Percentiles rank a stretch among this genome's conserved stretches.
Evolutionary conservation across 2,113 vertebrate species (phyloP).

Genomic region (Platysternon megacephalum): DNA sequence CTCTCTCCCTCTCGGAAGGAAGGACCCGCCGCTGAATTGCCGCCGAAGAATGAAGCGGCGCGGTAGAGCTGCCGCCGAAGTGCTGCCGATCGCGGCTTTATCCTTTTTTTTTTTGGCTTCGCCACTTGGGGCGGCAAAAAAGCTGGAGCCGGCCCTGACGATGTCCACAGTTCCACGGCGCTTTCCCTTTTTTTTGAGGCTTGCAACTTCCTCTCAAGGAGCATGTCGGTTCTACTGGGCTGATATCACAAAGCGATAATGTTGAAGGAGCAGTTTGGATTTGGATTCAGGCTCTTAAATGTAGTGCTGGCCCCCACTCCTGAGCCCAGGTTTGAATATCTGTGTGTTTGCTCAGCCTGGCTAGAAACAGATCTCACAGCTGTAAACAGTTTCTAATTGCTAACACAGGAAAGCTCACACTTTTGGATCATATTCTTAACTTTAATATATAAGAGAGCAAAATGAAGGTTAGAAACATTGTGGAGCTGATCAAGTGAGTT

Average conservation of each 20-base stretch:
- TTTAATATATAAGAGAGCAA: background rate
- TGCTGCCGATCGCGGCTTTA: too few species aligned
- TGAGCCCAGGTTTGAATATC: background rate
- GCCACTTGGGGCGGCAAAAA: too few species aligned
- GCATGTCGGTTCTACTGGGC: background rate
- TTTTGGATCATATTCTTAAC: background rate
- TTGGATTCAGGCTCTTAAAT: background rate
- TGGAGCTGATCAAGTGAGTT: background rate
- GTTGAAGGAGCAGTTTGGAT: accelerated
- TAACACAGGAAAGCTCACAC: background rate
- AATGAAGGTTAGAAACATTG: background rate
- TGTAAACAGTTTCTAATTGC: background rate
- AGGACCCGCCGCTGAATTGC: too few species aligned
- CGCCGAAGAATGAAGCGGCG: too few species aligned
- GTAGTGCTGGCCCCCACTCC: background rate
- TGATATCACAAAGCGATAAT: background rate
- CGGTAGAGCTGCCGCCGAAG: too few species aligned
- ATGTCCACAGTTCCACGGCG: too few species aligned
- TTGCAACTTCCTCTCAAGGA: too few species aligned
- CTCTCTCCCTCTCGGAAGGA: too few species aligned
- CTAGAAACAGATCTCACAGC: background rate
- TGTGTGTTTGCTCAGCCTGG: background rate
- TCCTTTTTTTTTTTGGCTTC: too few species aligned
- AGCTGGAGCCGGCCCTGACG: too few species aligned
- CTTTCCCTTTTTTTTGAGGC: too few species aligned